A percentile compares a stretch with the other conserved stretches of the same genome.
These are phyloP conservation scores for Bradypodion ventrale DNA, from an alignment of 2,797 vertebrate genomes.

Conservation along the genomic window DNA sequence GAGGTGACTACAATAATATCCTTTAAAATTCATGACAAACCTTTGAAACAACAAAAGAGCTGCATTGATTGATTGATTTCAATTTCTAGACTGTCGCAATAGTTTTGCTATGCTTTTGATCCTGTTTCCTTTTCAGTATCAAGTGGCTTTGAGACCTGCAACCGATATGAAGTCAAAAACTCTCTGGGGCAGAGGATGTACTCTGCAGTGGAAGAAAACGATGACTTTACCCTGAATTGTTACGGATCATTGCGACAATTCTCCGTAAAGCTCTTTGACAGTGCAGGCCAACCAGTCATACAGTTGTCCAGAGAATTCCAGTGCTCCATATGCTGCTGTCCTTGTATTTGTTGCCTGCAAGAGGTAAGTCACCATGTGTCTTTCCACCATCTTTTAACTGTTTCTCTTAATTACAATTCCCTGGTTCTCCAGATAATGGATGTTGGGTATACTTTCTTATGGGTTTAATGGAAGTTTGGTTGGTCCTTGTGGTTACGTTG, in stretches of 20 bases:
- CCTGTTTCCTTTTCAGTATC: conserved; percentile 76
- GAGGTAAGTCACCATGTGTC: conserved; percentile 73
- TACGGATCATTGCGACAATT: conserved; percentile 86
- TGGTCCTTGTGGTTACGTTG: no score
- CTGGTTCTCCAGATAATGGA: neutral
- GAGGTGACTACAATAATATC: neutral
- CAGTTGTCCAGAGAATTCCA: conserved; percentile 82
- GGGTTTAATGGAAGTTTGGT: neutral
- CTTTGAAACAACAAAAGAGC: neutral
- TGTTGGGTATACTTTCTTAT: neutral
- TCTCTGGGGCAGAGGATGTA: conserved; percentile 87
- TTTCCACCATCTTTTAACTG: fast-evolving
- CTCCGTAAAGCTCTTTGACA: conserved; percentile 83
- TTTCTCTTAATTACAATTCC: neutral
- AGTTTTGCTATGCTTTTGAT: no score
- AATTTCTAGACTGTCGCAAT: no score
- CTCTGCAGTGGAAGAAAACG: conserved; percentile 89
- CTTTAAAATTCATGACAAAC: neutral
- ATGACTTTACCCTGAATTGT: conserved; percentile 85
- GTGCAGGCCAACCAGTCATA: conserved; percentile 84
- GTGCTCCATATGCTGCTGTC: conserved; percentile 84
- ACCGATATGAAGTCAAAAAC: conserved; percentile 91
- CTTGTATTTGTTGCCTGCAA: conserved; percentile 85
- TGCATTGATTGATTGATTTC: no score
- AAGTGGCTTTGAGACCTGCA: conserved; percentile 87